phyloP scores from a whole-genome alignment of 2,797 vertebrate species.

The Gobionotothen gibberifrons region DNA sequence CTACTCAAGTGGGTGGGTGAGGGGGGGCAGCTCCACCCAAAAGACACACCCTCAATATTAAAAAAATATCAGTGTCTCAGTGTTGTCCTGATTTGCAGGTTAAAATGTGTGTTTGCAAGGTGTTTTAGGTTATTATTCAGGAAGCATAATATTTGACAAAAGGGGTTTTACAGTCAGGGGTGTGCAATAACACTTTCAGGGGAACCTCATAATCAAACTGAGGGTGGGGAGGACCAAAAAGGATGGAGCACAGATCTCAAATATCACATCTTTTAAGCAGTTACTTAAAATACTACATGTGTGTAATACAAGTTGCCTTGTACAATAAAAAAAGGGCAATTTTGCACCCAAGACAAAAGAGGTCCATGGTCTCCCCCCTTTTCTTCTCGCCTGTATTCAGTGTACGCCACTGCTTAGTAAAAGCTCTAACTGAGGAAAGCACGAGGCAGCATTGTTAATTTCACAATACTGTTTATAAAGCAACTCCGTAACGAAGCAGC shows the following conservation, averaged over 20 bases:
- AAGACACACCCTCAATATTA: slow-evolving; percentile 8
- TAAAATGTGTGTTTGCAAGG: neutral
- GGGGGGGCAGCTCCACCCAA: slow-evolving; percentile 33
- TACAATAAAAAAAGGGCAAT: slow-evolving; percentile 1
- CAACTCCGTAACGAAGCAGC: slow-evolving; percentile 7
- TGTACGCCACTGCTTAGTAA: neutral
- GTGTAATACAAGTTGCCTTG: neutral
- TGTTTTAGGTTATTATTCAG: neutral
- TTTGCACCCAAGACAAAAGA: slow-evolving; percentile 8
- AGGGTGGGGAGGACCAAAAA: neutral
- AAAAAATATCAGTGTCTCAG: slow-evolving; percentile 23
- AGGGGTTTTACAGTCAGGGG: neutral
- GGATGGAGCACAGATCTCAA: neutral
- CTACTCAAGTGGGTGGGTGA: slow-evolving; percentile 20
- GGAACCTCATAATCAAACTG: neutral
- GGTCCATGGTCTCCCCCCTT: neutral
- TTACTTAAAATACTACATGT: neutral
- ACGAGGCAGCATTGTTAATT: neutral
- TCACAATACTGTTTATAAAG: neutral
- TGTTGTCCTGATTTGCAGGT: neutral
- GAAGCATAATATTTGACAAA: neutral
- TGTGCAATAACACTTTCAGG: neutral
- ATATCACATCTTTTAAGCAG: neutral
- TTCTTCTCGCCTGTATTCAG: neutral
- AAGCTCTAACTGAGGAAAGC: neutral